These are phyloP conservation scores for Chrysemys picta DNA, from an alignment of 2,113 vertebrate species.

Conservation along the genomic window DNA sequence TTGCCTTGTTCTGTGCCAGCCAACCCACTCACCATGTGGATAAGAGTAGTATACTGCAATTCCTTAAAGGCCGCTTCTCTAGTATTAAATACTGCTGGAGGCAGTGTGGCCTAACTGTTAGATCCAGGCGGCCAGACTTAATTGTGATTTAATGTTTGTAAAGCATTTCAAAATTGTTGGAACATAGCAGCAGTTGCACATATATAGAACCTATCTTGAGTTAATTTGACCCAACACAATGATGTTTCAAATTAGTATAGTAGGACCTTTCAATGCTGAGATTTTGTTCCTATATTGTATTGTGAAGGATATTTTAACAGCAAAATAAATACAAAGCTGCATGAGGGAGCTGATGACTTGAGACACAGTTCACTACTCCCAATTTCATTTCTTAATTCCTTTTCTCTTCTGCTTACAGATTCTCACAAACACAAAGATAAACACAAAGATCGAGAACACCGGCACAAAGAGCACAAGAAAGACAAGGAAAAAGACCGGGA, in stretches of 20 bases:
- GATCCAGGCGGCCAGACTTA: fast-evolving
- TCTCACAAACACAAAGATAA: conserved; percentile 97
- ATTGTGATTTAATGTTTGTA: background rate
- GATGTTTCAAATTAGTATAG: background rate
- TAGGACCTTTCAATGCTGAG: background rate
- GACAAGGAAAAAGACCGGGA: conserved; percentile 93
- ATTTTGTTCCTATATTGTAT: background rate
- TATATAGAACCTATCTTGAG: background rate
- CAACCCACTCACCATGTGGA: background rate
- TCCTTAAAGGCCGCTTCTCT: background rate
- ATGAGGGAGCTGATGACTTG: conserved; percentile 13
- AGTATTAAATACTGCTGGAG: background rate
- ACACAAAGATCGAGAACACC: conserved; percentile 95
- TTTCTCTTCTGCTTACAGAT: conserved; percentile 83
- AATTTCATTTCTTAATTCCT: conserved; percentile 39
- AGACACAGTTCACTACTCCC: background rate
- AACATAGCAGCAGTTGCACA: background rate
- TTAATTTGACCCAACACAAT: conserved; percentile 18
- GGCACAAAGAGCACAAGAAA: conserved; percentile 97
- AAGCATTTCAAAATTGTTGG: conserved; percentile 29
- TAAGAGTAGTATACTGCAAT: background rate
- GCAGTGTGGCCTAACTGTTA: background rate
- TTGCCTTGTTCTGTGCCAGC: background rate
- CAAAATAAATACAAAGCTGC: background rate
- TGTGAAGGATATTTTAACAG: background rate